These are phyloP conservation scores for Sabatieria punctata DNA, from an alignment of 2,888 invertebrate genomes.

Conservation along the genomic window DNA sequence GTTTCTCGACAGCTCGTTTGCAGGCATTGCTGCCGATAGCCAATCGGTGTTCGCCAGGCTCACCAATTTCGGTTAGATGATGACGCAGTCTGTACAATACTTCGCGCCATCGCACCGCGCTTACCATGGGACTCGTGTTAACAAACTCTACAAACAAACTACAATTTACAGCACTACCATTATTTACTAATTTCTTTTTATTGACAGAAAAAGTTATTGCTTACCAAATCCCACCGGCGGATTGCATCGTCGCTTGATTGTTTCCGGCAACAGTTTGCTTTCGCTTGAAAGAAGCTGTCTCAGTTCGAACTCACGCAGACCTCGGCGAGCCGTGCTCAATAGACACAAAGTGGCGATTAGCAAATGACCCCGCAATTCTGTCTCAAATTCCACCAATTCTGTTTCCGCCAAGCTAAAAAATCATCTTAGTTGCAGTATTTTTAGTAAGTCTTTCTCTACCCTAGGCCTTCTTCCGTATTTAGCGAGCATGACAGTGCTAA, in stretches of 20 bases:
- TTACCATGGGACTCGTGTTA: not conserved
- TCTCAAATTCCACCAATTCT: not conserved
- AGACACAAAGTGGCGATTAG: not conserved
- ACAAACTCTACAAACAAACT: not conserved
- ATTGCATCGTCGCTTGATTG: not conserved
- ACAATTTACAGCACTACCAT: not conserved
- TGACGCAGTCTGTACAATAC: not conserved
- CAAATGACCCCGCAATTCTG: constrained; percentile 1
- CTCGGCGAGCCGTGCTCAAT: not conserved
- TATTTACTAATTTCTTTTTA: not conserved
- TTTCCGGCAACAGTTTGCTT: not conserved
- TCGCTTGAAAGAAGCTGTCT: constrained; percentile 2
- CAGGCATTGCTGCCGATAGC: not conserved
- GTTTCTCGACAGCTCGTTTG: not conserved
- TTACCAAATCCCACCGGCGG: not conserved
- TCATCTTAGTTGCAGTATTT: too few species aligned
- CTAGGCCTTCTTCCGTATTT: too few species aligned
- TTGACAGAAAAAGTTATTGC: too few species aligned
- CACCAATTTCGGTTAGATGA: constrained; percentile 3
- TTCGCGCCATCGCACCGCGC: constrained; percentile 2
- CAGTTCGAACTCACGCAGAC: constrained; percentile 4
- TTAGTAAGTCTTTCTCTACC: too few species aligned
- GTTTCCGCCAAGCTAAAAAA: not conserved
- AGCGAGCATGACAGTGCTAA: too few species aligned
- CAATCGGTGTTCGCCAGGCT: constrained; percentile 1